Evolutionary conservation across 2,113 vertebrate genomes (phyloP).

Genomic region (Fregata magnificens): DNA sequence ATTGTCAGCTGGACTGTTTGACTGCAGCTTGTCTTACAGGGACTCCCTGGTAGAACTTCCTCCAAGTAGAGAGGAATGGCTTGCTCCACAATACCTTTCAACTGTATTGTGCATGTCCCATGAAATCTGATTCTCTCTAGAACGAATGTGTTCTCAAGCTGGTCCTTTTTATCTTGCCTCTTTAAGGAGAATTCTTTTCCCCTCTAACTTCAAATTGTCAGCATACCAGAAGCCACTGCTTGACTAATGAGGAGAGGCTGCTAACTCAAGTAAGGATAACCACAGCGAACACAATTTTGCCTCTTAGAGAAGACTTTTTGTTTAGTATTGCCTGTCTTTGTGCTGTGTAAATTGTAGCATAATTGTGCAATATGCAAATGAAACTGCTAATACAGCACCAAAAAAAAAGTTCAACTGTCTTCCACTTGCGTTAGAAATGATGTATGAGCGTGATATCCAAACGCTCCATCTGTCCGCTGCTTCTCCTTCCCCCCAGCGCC

Average conservation of each 20-base stretch:
- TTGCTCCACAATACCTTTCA: not conserved
- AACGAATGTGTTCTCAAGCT: not conserved
- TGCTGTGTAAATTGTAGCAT: not conserved
- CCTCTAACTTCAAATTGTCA: not conserved
- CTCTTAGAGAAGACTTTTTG: not conserved
- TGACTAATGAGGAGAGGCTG: not conserved
- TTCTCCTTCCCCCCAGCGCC: not conserved
- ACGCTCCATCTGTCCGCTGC: not conserved
- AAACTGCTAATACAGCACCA: not conserved
- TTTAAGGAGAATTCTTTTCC: not conserved
- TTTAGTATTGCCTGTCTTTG: too few relatives aligned
- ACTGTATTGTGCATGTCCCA: accelerated
- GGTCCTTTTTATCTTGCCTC: not conserved
- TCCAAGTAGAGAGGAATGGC: too few relatives aligned
- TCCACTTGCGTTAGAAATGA: not conserved
- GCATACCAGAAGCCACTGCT: not conserved
- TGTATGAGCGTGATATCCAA: not conserved
- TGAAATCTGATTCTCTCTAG: not conserved
- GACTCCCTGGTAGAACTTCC: not conserved
- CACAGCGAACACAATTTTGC: accelerated
- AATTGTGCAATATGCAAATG: not conserved
- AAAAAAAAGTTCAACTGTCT: not conserved
- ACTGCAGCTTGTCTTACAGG: not conserved
- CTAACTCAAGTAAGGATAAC: not conserved
- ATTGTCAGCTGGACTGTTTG: not conserved